Percentiles rank a stretch among this genome's conserved stretches.
These are phyloP conservation scores for Trochalopteron elliotii DNA, from an alignment of 2,113 vertebrate genomes.

Conservation along the genomic window DNA sequence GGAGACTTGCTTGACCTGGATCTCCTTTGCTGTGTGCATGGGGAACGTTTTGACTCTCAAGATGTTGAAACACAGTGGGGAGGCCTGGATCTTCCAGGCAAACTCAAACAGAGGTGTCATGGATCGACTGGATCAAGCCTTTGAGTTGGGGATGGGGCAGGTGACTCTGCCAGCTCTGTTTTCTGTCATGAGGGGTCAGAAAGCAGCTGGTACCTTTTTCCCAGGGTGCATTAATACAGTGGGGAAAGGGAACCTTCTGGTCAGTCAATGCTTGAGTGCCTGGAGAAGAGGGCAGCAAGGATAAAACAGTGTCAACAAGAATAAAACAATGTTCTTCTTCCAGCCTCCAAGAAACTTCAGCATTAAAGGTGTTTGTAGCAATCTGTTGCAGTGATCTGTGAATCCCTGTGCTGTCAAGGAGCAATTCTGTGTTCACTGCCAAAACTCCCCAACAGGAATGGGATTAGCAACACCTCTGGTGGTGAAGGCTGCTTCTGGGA, in stretches of 20 bases:
- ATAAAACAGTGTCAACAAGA: not conserved
- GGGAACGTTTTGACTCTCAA: not conserved
- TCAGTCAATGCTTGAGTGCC: not conserved
- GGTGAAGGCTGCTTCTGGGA: not conserved
- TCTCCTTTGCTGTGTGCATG: not conserved
- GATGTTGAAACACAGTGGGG: not conserved
- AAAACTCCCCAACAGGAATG: not conserved
- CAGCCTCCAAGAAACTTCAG: not conserved
- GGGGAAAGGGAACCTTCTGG: not conserved
- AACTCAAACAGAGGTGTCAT: not conserved
- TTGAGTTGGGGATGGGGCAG: not conserved
- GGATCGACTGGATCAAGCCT: not conserved
- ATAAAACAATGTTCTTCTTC: not conserved
- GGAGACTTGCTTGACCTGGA: not conserved
- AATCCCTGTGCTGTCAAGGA: not conserved
- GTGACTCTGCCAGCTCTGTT: not conserved
- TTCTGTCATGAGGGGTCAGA: not conserved
- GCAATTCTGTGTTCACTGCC: not conserved
- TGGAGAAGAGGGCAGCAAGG: rapidly evolving
- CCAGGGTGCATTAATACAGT: rapidly evolving
- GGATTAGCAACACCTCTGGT: not conserved
- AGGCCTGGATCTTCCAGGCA: not conserved
- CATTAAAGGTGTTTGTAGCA: not conserved
- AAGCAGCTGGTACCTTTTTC: not conserved
- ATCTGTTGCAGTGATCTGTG: not conserved